Base-by-base conservation (phyloP, 2,797 vertebrate species). In the Rhinella marina region DNA sequence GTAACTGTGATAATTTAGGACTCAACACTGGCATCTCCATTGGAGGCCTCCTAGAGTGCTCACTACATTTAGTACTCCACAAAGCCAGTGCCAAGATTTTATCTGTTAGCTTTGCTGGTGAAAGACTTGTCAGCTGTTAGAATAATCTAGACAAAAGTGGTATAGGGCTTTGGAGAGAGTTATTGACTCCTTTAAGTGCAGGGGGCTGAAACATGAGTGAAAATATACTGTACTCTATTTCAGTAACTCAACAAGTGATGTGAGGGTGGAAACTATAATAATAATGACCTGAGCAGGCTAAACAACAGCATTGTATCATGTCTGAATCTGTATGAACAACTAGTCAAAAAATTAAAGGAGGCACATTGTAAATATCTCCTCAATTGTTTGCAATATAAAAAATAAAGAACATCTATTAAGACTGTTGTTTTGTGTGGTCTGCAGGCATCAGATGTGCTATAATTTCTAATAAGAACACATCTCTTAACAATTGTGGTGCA, bases 91-190 rank as follows among this genome's bases (percentile, higher is more conserved):
- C 78, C 78, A 80, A 80, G 78, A 57, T 80, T 32, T 80, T 59
- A 59, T 80, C 27, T 80, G 16, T 80, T 80, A 59, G 27, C 56
- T 41, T 29, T 25, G 21, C 17, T 80, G 78, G 27, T 59, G 54
- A 80, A 57, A 61, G 56, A 59, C 78, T 59, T 80, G 78, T 80
- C 78, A 80, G 78, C 78, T 80, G 54, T 79, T 79, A 17, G 54
- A 19, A 57, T 56, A 79, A 59, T 79, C 77, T 79, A 11, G 25
- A 59, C 32, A 32, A 59, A 80, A 80, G 56, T 57, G 78, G 56
- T 29, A 41, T 61, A 80, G n/a, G 27, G 9, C 56, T 80, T 57
- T 57, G 25, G 9, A 80, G 27, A 80, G 56, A 19, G 16, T 29
- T 19, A 57, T 29, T 27, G 54, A 57, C 25, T 59, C 25, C 16